These are phyloP conservation scores for Cercocebus atys DNA, from an alignment of 2,113 vertebrate species.

Conservation along the genomic window DNA sequence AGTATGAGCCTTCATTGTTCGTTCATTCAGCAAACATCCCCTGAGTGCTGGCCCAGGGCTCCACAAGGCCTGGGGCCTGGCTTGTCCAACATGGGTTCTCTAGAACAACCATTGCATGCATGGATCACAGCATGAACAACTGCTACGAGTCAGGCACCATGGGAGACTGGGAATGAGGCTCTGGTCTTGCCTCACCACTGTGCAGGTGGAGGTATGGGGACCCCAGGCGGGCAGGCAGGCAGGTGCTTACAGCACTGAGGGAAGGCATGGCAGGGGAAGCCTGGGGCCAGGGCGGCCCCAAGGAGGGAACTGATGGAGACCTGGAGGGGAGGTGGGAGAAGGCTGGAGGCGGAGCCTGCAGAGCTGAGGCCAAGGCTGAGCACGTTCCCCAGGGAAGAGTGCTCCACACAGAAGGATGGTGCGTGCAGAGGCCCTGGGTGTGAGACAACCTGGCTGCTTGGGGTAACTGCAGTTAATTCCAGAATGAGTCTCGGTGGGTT, in stretches of 20 bases:
- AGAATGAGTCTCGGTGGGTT: rapidly evolving
- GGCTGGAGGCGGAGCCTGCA: neutral
- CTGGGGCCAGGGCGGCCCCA: neutral
- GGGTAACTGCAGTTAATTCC: rapidly evolving
- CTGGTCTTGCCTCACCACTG: rapidly evolving
- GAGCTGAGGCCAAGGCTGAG: neutral
- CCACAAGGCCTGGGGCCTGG: rapidly evolving
- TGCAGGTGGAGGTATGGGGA: neutral
- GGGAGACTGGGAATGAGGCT: neutral
- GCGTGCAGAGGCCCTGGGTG: neutral
- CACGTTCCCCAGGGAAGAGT: neutral
- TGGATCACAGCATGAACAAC: neutral
- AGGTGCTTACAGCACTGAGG: neutral
- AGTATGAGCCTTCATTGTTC: rapidly evolving
- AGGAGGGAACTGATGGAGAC: neutral
- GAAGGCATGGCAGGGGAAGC: neutral
- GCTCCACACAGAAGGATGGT: neutral
- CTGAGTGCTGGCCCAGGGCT: rapidly evolving
- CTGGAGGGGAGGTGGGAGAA: neutral
- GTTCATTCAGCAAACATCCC: neutral
- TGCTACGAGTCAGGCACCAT: rapidly evolving
- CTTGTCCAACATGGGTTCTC: rapidly evolving
- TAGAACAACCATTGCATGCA: neutral
- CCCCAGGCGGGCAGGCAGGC: neutral
- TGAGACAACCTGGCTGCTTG: too few species aligned